Conservation (phyloP, 92 coral and sea anemone species). For the Umimayanthus chanpuru region DNA sequence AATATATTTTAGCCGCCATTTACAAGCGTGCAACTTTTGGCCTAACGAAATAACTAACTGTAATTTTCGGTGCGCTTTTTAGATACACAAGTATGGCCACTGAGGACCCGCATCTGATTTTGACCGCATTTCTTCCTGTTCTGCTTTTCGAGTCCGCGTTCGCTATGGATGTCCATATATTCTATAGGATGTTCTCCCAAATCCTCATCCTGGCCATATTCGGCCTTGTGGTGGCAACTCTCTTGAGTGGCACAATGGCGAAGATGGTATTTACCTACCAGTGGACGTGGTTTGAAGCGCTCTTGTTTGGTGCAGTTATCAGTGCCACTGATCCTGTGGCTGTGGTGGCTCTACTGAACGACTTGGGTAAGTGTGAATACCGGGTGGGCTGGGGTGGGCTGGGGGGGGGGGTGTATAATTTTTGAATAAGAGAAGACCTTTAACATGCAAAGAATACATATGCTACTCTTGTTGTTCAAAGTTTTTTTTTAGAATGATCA, state of each 20-base stretch:
- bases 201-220: constrained; percentile 87
- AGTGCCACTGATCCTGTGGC: constrained; percentile 99
- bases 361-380: constrained; percentile 69
- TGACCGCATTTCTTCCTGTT: constrained; percentile 97
- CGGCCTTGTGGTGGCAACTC: constrained; percentile 85
- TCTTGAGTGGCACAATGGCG: constrained; percentile 91
- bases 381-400: too few species aligned
- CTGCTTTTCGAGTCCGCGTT: constrained; percentile 97
- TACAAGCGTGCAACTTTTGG: too few species aligned
- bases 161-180: constrained; percentile 99
- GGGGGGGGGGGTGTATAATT: too few species aligned
- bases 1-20: too few species aligned
- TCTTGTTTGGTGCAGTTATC: constrained; percentile 92
- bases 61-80: background rate
- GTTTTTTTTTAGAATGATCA: too few species aligned
- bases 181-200: constrained; percentile 96
- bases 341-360: constrained; percentile 91
- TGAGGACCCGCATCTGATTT: constrained; percentile 88
- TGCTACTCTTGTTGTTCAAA: too few species aligned
- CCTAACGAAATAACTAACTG: background rate
- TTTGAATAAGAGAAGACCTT: too few species aligned
- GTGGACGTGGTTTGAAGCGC: constrained; percentile 96
- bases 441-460: too few species aligned
- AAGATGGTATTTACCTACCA: constrained; percentile 90
- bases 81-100: constrained; percentile 94